Conservation (phyloP, 1,140 invertebrate genomes). For the Melanaphis sacchari region DNA sequence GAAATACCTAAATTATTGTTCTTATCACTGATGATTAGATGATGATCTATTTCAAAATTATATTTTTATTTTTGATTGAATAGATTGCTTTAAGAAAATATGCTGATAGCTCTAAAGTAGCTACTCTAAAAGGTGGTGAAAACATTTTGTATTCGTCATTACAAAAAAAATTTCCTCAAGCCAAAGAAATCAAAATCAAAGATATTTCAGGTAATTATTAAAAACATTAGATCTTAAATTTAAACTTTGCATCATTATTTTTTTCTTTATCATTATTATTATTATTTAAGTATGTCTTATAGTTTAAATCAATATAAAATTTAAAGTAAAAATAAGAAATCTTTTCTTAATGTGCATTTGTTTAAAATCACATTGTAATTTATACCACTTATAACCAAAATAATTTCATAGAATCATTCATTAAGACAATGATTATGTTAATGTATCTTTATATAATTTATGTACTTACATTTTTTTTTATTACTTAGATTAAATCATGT, state of each 20-base stretch:
- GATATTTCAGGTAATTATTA: conserved; percentile 70
- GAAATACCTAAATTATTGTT: not conserved
- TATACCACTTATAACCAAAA: too few species aligned
- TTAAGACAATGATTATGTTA: not conserved
- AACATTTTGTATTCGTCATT: conserved; percentile 34
- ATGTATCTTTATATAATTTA: not conserved
- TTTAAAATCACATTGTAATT: not conserved
- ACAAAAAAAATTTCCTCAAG: conserved; percentile 69
- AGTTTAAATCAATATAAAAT: not conserved
- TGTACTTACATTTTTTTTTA: not conserved
- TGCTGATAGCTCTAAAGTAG: not conserved
- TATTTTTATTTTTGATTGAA: not conserved
- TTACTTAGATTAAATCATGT: not conserved
- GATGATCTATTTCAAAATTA: not conserved
- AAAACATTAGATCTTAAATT: not conserved
- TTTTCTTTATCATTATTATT: too few species aligned
- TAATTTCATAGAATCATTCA: not conserved
- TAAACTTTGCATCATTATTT: not conserved
- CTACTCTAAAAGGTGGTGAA: conserved; percentile 48
- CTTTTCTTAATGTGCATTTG: not conserved
- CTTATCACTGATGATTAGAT: not conserved
- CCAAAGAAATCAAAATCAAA: conserved; percentile 72
- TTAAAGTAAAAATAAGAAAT: not conserved
- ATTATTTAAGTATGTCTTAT: too few species aligned
- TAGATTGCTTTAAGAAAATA: conserved; percentile 11